Evolutionary conservation across 2,888 invertebrate species (phyloP), one percentile per base, ranked within the genome.

Genomic region (Caprella mutica): DNA sequence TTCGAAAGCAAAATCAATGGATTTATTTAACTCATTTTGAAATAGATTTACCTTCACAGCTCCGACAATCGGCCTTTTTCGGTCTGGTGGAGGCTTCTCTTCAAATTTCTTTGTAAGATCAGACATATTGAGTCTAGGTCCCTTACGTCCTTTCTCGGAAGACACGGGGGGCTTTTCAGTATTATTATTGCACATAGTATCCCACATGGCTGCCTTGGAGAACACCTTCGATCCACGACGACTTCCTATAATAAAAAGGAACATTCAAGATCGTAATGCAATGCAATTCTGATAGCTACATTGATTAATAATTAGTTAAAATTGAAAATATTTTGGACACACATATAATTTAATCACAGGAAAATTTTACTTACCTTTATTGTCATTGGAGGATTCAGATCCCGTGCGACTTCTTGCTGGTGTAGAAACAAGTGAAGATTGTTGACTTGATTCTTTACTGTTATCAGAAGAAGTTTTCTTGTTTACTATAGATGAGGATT

Each of bases 161-260:
- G 46, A 6, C 14, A 39, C 19, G 29, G 59, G 30, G 21, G 64
- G 52, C 5, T 55, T 39, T 35, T 53, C 52, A 9, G 54, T 29
- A 24, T 19, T 39, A 24, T 51, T 46, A 8, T 40, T 14, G 17
- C 43, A 30, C 51, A 61, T 53, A 39, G 19, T 60, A 40, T 65
- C 65, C 61, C 63, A 65, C 58, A 63, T 58, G 26, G 65, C 65
- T 17, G 65, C 65, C 14, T 56, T 59, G 26, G 60, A 60, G 48
- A 63, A 65, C 33, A 63, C 59, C 40, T 65, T 63, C 21, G 65
- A 65, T 42, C 63, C 60, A 2, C 65, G 33, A 26, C 59, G 27
- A 12, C 44, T 44, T 2, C n/a, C n/a, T n/a, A n/a, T n/a, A n/a
- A n/a, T n/a, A n/a, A n/a, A n/a, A n/a, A n/a, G n/a, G n/a, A n/a